A percentile compares a stretch with the other conserved stretches of the same genome.
phyloP scores from a whole-genome alignment of 1,140 invertebrate species.

The Orchesella cincta region DNA sequence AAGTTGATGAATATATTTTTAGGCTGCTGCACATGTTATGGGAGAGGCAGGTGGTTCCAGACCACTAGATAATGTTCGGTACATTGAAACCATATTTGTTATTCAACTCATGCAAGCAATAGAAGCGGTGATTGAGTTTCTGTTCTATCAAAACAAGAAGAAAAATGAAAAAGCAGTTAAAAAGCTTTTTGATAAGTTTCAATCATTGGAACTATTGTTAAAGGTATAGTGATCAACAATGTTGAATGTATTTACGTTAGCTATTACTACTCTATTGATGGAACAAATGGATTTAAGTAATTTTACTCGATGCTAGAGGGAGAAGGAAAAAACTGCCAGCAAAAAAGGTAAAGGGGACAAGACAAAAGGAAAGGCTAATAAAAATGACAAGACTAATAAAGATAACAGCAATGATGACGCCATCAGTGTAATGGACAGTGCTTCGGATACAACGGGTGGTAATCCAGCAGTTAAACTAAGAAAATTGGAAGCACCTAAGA shows the following conservation, averaged over 20 bases:
- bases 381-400: constrained; percentile 19
- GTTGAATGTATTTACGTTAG: background rate
- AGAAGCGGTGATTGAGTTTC: constrained; percentile 43
- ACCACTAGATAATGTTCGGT: constrained; percentile 6
- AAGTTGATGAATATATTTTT: background rate
- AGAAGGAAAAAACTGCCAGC: background rate
- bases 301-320: background rate
- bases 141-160: background rate
- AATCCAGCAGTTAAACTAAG: constrained; percentile 8
- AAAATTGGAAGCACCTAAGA: background rate
- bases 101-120: constrained; percentile 41
- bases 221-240: constrained; percentile 20
- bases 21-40: background rate
- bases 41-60: background rate
- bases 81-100: constrained; percentile 20
- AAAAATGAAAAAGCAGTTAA: background rate
- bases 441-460: background rate
- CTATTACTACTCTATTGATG: background rate
- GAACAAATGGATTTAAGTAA: background rate
- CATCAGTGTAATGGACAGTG: background rate
- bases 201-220: constrained; percentile 9
- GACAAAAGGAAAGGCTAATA: constrained; percentile 23
- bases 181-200: constrained; percentile 34
- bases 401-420: constrained; percentile 24
- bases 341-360: constrained; percentile 2